phyloP scores from a whole-genome alignment of 2,113 vertebrate genomes.

The Microtus oregoni region DNA sequence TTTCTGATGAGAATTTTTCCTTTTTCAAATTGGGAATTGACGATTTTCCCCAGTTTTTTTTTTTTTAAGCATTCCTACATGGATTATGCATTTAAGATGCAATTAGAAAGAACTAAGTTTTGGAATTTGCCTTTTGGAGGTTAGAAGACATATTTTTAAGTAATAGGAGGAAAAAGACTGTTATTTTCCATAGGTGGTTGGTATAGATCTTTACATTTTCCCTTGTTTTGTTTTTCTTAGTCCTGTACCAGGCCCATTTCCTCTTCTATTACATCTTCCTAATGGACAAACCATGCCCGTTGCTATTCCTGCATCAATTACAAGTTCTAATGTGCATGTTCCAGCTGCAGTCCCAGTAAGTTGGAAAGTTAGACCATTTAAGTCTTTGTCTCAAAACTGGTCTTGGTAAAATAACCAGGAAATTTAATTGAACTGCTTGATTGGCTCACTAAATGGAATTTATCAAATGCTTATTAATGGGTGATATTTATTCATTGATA shows the following conservation, averaged over 20 bases:
- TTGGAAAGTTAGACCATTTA: constrained; percentile 77
- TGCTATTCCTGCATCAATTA: constrained; percentile 97
- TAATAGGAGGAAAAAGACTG: constrained; percentile 35
- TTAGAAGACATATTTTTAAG: constrained; percentile 69
- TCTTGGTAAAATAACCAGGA: constrained; percentile 53
- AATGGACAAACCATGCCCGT: constrained; percentile 99
- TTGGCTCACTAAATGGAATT: constrained; percentile 57
- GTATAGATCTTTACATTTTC: constrained; percentile 57
- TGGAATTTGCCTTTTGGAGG: constrained; percentile 47
- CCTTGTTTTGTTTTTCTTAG: constrained; percentile 89
- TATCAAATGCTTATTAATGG: constrained; percentile 26
- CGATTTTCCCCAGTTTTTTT: background rate
- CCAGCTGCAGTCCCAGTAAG: constrained; percentile 98
- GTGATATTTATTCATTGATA: constrained; percentile 37
- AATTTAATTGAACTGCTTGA: constrained; percentile 28
- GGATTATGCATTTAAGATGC: constrained; percentile 37
- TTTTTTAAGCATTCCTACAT: background rate
- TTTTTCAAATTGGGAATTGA: constrained; percentile 33
- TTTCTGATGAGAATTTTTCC: constrained; percentile 49
- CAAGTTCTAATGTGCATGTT: constrained; percentile 98
- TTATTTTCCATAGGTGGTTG: constrained; percentile 45
- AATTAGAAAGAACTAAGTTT: constrained; percentile 20
- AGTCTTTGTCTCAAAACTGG: constrained; percentile 47
- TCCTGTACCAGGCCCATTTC: constrained; percentile 97
- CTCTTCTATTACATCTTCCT: constrained; percentile 98